Conservation (phyloP, 2,888 invertebrate species). For the Drosophila pegasa region DNA sequence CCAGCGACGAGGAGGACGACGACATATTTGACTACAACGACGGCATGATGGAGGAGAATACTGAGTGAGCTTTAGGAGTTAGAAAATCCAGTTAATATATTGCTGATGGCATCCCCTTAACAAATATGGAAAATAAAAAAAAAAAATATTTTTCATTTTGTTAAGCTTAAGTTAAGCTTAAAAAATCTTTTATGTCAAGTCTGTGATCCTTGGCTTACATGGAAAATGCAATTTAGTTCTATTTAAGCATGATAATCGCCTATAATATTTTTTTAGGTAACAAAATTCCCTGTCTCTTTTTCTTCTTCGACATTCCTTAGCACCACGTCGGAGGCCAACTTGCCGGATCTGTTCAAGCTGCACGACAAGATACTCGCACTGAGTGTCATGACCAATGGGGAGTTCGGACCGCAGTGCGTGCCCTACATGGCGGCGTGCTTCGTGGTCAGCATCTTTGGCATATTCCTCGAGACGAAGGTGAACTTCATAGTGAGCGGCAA, state of each 20-base stretch:
- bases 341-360: constrained; percentile 83
- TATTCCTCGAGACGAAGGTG: constrained; percentile 84
- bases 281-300: no score
- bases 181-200: no score
- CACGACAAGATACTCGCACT: constrained; percentile 83
- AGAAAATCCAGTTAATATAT: background rate
- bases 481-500: constrained; percentile 81
- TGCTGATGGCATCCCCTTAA: no score
- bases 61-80: constrained; percentile 44
- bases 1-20: constrained; percentile 68
- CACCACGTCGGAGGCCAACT: constrained; percentile 76
- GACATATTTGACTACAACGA: constrained; percentile 73
- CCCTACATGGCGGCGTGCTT: constrained; percentile 83
- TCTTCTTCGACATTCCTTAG: constrained; percentile 41
- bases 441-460: constrained; percentile 83
- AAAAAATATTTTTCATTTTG: no score
- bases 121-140: no score
- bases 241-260: no score
- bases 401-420: constrained; percentile 83
- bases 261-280: no score
- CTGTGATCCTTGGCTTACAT: no score
- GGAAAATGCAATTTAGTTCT: no score
- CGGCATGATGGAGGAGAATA: constrained; percentile 53
- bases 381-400: constrained; percentile 80
- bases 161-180: no score